Conservation (phyloP, 2,888 invertebrate species). For the Orthosia gothica region DNA sequence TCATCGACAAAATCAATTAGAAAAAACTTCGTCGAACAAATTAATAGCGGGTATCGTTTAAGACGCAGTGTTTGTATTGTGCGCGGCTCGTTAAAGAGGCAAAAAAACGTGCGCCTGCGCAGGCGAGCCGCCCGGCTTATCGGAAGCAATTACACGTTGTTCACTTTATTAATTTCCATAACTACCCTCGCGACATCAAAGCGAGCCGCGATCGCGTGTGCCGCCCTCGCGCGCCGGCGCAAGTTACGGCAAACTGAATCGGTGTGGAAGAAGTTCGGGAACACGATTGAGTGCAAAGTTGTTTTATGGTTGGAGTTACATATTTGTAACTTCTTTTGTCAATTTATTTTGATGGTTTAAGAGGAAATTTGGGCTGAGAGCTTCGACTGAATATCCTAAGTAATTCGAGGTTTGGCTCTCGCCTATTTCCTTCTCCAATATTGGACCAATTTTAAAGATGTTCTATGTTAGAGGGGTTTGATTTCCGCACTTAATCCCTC, state of each 20-base stretch:
- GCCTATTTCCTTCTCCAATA: too few species aligned
- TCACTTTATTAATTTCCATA: constrained; percentile 91
- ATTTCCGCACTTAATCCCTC: too few species aligned
- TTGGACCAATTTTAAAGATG: too few species aligned
- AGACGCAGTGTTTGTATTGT: constrained; percentile 79
- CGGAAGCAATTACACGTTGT: constrained; percentile 90
- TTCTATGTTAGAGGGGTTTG: too few species aligned
- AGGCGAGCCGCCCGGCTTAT: constrained; percentile 82
- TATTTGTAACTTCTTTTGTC: too few species aligned
- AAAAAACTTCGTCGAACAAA: constrained; percentile 49
- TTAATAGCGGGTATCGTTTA: constrained; percentile 71
- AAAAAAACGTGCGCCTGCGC: constrained; percentile 74
- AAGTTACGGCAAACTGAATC: constrained; percentile 68
- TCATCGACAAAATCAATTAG: constrained; percentile 55
- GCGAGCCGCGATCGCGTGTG: constrained; percentile 82
- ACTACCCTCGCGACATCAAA: constrained; percentile 90
- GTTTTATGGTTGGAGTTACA: neutral
- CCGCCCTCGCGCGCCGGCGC: constrained; percentile 67
- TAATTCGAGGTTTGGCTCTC: too few species aligned
- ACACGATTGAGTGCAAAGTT: neutral
- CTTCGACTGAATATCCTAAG: too few species aligned
- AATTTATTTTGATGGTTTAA: too few species aligned
- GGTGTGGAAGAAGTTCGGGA: neutral
- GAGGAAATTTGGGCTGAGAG: too few species aligned
- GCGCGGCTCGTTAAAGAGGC: constrained; percentile 76